These are phyloP conservation scores for Chitala chitala DNA, from an alignment of 2,113 vertebrate genomes.

Conservation along the genomic window DNA sequence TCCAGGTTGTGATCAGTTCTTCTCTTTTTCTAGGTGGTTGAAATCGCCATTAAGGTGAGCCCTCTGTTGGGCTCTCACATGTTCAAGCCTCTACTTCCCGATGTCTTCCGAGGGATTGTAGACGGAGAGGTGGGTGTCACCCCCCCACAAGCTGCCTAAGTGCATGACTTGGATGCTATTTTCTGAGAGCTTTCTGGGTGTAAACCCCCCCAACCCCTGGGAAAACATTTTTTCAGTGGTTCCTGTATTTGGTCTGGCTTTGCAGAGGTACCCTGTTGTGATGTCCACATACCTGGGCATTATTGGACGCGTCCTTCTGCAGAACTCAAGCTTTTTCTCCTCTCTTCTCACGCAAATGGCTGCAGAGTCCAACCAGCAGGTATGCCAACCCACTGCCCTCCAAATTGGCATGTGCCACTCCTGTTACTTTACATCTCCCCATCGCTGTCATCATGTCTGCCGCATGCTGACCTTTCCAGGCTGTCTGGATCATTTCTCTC, in stretches of 20 bases:
- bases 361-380: constrained; percentile 80
- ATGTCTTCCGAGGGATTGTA: constrained; percentile 80
- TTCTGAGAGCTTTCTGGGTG: too few relatives aligned
- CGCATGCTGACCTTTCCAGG: background rate
- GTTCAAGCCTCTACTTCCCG: constrained; percentile 85
- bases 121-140: constrained; percentile 84
- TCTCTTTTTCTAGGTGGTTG: constrained; percentile 72
- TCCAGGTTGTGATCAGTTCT: background rate
- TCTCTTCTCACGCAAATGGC: constrained; percentile 85
- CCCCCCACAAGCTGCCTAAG: background rate
- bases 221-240: background rate
- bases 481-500: background rate
- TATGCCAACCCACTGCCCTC: constrained; percentile 34
- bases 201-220: background rate
- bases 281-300: constrained; percentile 95
- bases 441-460: background rate
- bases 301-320: constrained; percentile 82
- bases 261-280: constrained; percentile 86
- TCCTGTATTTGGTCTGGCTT: background rate
- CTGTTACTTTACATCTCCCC: background rate
- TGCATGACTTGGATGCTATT: background rate
- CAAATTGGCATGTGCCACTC: background rate
- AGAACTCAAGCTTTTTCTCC: constrained; percentile 88
- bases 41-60: constrained; percentile 88
- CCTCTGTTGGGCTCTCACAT: constrained; percentile 80